Evolutionary conservation across 2,113 vertebrate genomes (phyloP).

Genomic region (Microcebus jonahi): DNA sequence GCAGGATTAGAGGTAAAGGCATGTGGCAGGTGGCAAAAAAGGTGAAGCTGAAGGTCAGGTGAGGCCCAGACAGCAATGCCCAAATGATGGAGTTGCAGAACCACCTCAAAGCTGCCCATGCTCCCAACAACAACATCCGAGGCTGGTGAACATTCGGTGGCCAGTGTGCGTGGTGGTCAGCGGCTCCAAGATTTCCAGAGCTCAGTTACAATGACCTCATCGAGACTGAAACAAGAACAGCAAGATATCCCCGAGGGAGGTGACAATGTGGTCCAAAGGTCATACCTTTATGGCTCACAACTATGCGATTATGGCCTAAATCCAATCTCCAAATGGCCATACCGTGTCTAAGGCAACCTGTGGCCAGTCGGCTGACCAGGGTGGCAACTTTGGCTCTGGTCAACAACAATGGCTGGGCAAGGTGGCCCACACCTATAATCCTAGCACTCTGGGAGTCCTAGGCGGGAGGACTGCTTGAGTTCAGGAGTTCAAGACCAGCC

Average conservation of each 20-base stretch:
- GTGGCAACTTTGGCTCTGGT: not conserved
- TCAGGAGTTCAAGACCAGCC: too few relatives aligned
- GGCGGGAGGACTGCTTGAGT: too few relatives aligned
- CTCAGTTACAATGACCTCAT: not conserved
- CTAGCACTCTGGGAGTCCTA: too few relatives aligned
- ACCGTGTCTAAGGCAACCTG: not conserved
- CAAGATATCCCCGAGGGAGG: not conserved
- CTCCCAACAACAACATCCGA: not conserved
- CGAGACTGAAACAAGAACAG: not conserved
- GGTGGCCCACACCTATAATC: too few relatives aligned
- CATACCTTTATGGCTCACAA: not conserved
- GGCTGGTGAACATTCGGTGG: not conserved
- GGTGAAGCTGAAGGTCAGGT: not conserved
- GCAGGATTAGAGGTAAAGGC: fast-evolving
- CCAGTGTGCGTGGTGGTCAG: fast-evolving
- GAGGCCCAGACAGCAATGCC: not conserved
- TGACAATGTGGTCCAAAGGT: slow-evolving; percentile 48
- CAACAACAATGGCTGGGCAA: not conserved
- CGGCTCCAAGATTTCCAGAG: not conserved
- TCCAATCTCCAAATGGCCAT: not conserved
- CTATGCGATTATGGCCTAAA: not conserved
- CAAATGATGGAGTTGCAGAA: fast-evolving
- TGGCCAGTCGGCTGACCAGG: not conserved
- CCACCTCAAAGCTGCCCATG: fast-evolving
- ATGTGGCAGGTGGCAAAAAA: too few relatives aligned